These are phyloP conservation scores for Leucozona laternaria DNA, from an alignment of 2,888 invertebrate species.

Conservation along the genomic window DNA sequence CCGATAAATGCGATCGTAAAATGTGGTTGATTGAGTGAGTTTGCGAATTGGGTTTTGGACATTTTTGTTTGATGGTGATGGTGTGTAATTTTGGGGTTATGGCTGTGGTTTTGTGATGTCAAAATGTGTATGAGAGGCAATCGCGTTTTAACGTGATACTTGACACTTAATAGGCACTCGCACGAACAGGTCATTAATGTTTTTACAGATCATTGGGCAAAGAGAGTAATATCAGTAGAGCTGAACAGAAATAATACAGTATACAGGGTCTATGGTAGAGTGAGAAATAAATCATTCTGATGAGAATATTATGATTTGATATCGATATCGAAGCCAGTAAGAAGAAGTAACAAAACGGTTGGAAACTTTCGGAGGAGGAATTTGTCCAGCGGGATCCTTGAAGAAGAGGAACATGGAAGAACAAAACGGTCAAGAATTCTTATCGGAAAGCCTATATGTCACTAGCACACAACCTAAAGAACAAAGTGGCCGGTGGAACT, in stretches of 20 bases:
- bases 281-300: no score
- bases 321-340: no score
- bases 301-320: no score
- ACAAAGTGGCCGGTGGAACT: no score
- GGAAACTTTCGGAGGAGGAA: no score
- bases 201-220: slow-evolving; percentile 54
- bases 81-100: slow-evolving; percentile 44
- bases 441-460: no score
- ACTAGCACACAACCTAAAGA: no score
- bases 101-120: slow-evolving; percentile 41
- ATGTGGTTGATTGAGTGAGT: slow-evolving; percentile 55
- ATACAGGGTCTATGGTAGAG: neutral
- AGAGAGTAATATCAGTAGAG: neutral
- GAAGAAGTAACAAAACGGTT: no score
- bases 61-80: slow-evolving; percentile 30
- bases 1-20: slow-evolving; percentile 68
- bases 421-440: no score
- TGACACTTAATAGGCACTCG: slow-evolving; percentile 52
- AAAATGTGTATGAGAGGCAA: slow-evolving; percentile 44
- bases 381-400: no score
- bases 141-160: slow-evolving; percentile 51
- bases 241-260: neutral
- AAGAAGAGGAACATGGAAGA: no score
- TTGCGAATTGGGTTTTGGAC: slow-evolving; percentile 28
- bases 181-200: slow-evolving; percentile 48